Evolutionary conservation across 2,888 invertebrate species (phyloP).

Genomic region (Clitarchus hookeri): DNA sequence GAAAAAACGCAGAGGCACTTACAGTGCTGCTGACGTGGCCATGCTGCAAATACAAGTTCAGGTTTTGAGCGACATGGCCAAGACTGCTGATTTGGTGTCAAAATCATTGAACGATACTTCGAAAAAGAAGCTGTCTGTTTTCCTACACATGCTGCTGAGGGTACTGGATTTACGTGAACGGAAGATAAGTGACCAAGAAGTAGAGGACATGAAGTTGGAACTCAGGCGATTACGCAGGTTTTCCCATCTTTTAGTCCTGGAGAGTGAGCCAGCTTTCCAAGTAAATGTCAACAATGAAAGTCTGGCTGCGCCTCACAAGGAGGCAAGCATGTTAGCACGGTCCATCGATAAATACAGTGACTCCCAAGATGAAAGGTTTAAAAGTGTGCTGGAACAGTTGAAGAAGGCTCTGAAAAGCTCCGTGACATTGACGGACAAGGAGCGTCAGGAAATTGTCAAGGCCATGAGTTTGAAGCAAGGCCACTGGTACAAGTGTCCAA

Average conservation of each 20-base stretch:
- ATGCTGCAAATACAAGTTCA: constrained; percentile 17
- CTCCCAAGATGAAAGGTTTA: not conserved
- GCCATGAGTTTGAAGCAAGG: constrained; percentile 64
- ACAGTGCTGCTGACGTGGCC: constrained; percentile 25
- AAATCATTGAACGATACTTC: not conserved
- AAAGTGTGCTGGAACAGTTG: not conserved
- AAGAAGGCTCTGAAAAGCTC: constrained; percentile 15
- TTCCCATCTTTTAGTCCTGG: constrained; percentile 14
- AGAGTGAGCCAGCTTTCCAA: not conserved
- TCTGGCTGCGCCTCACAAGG: not conserved
- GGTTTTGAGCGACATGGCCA: constrained; percentile 8
- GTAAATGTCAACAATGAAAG: not conserved
- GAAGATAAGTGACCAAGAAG: constrained; percentile 33
- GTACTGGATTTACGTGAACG: constrained; percentile 1
- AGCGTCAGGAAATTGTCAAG: constrained; percentile 60
- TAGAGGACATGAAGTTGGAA: constrained; percentile 34
- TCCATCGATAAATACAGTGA: not conserved
- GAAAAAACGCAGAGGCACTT: not conserved
- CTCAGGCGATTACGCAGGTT: constrained; percentile 23
- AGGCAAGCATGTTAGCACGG: constrained; percentile 1
- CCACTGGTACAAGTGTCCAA: constrained; percentile 73
- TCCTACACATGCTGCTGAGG: constrained; percentile 21
- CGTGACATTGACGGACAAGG: constrained; percentile 52
- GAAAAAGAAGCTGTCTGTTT: not conserved
- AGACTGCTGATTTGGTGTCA: not conserved